phyloP scores from a whole-genome alignment of 2,113 vertebrate genomes.

The Myrmecobius fasciatus region DNA sequence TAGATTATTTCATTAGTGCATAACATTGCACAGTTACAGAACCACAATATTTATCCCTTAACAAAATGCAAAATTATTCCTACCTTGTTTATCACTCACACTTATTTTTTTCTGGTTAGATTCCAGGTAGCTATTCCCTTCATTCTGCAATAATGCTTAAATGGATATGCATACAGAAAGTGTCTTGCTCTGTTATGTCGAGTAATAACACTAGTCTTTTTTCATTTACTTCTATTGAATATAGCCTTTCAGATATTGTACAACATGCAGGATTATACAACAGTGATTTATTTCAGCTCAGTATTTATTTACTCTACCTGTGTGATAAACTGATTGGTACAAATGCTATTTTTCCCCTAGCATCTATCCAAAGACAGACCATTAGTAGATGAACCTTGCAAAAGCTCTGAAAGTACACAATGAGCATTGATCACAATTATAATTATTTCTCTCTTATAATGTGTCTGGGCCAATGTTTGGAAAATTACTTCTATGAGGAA shows the following conservation, averaged over 20 bases:
- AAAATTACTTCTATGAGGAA: not conserved
- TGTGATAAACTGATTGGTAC: not conserved
- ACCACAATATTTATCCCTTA: not conserved
- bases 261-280: not conserved
- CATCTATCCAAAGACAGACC: not conserved
- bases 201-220: not conserved
- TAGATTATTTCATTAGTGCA: not conserved
- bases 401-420: not conserved
- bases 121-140: constrained; percentile 21
- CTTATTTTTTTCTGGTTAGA: not conserved
- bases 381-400: constrained; percentile 14
- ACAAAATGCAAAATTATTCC: not conserved
- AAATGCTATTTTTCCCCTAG: not conserved
- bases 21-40: not conserved
- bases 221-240: constrained; percentile 31
- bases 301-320: not conserved
- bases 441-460: constrained; percentile 7
- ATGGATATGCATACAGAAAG: not conserved
- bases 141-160: constrained; percentile 19
- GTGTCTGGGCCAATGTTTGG: not conserved
- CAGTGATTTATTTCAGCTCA: constrained; percentile 40
- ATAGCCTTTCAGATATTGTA: constrained; percentile 29
- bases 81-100: constrained; percentile 13
- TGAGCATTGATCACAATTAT: not conserved
- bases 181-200: not conserved